phyloP scores from a whole-genome alignment of 1,140 invertebrate genomes.

The Microvelia longipes region DNA sequence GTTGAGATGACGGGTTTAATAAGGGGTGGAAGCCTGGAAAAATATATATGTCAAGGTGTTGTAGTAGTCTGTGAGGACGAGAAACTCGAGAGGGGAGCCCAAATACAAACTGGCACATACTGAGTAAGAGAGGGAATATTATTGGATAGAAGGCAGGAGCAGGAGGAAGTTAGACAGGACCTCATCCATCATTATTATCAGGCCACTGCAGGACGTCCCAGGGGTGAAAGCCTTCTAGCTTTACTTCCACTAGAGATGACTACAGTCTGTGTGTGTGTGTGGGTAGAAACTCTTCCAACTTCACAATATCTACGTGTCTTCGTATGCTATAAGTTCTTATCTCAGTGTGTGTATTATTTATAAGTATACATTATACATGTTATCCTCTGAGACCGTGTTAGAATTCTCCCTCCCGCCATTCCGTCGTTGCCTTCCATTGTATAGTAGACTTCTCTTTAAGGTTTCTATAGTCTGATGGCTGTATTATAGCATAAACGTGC shows the following conservation, averaged over 20 bases:
- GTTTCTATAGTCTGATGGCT: not conserved
- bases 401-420: not conserved
- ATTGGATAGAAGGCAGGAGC: not conserved
- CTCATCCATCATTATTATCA: not conserved
- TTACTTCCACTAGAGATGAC: too few relatives aligned
- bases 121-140: not conserved
- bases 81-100: not conserved
- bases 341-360: not conserved
- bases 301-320: not conserved
- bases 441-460: not conserved
- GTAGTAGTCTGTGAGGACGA: not conserved
- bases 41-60: not conserved
- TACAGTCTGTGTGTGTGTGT: not conserved
- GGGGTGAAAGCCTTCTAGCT: not conserved
- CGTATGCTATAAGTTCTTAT: not conserved
- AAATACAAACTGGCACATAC: not conserved
- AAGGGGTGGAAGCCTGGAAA: not conserved
- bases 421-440: not conserved
- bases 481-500: not conserved
- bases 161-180: not conserved
- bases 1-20: not conserved
- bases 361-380: not conserved
- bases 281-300: too few relatives aligned
- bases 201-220: not conserved
- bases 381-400: not conserved